These are phyloP conservation scores for Psix sp. DNA, from an alignment of 1,140 invertebrate species.

Conservation along the genomic window DNA sequence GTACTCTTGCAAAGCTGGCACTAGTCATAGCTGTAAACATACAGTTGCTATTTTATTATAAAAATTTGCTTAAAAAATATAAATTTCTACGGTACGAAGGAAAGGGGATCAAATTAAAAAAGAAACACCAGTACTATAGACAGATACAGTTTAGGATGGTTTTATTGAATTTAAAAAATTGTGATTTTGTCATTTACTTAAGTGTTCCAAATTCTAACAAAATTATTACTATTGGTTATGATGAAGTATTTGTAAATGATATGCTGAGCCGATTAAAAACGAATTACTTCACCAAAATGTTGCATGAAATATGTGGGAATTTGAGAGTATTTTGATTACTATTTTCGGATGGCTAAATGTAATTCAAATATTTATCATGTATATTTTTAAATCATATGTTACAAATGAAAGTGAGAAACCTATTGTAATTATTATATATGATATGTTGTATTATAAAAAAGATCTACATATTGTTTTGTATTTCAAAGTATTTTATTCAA, in stretches of 20 bases:
- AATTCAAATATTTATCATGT: too few relatives aligned
- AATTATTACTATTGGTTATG: slow-evolving; percentile 18
- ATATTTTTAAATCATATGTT: too few relatives aligned
- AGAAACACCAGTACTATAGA: slow-evolving; percentile 37
- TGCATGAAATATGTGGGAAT: slow-evolving; percentile 32
- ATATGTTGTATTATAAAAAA: too few relatives aligned
- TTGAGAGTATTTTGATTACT: slow-evolving; percentile 3
- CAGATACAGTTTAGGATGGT: slow-evolving; percentile 39
- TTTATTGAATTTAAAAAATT: slow-evolving; percentile 25
- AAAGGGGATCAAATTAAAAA: slow-evolving; percentile 12
- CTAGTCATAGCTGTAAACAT: slow-evolving; percentile 29
- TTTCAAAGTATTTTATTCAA: too few relatives aligned
- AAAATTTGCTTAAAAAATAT: slow-evolving; percentile 21
- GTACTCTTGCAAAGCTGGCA: slow-evolving; percentile 27
- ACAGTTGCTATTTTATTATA: slow-evolving; percentile 17
- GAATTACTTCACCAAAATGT: slow-evolving; percentile 33
- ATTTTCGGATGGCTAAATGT: too few relatives aligned
- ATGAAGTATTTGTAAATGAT: slow-evolving; percentile 12
- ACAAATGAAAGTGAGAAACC: too few relatives aligned
- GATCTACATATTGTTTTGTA: too few relatives aligned
- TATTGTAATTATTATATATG: too few relatives aligned
- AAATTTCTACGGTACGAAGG: slow-evolving; percentile 16
- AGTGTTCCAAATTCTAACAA: slow-evolving; percentile 10
- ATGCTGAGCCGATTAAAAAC: slow-evolving; percentile 22
- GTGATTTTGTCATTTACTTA: slow-evolving; percentile 39